A percentile compares a stretch with the other conserved stretches of the same genome.
Conservation (phyloP, 2,888 invertebrate species). For the Pemphredon lugubris region DNA sequence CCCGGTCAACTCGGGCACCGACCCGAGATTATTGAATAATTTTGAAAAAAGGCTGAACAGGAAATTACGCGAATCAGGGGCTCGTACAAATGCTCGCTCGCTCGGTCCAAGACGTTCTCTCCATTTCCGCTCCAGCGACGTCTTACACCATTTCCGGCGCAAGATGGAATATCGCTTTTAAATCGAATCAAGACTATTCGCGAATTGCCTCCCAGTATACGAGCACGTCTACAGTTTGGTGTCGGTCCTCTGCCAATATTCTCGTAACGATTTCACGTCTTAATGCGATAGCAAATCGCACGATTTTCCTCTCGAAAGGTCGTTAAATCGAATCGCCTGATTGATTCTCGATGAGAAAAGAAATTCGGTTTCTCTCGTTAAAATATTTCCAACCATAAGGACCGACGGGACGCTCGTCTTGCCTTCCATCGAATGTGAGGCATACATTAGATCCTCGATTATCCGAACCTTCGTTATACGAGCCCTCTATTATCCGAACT, state of each 20-base stretch:
- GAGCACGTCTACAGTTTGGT: not conserved
- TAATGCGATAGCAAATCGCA: conserved; percentile 63
- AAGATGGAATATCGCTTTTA: conserved; percentile 81
- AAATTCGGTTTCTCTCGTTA: conserved; percentile 27
- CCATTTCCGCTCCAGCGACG: conserved; percentile 77
- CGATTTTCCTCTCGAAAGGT: conserved; percentile 54
- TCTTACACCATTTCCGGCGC: conserved; percentile 82
- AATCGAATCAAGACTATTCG: conserved; percentile 81
- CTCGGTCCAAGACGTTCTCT: conserved; percentile 77
- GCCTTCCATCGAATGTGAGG: too few relatives aligned
- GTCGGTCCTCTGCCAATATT: conserved; percentile 52
- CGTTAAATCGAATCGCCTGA: conserved; percentile 51
- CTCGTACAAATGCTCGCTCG: conserved; percentile 61
- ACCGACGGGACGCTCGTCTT: too few relatives aligned
- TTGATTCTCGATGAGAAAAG: conserved; percentile 45
- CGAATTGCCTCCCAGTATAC: conserved; percentile 70
- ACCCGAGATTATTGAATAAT: conserved; percentile 55
- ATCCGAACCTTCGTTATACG: too few relatives aligned
- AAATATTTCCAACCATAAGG: not conserved
- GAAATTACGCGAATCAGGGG: conserved; percentile 72
- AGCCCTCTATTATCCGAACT: too few relatives aligned
- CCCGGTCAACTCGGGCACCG: conserved; percentile 26
- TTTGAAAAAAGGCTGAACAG: conserved; percentile 61
- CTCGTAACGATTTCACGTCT: conserved; percentile 69
- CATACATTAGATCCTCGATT: too few relatives aligned